Conservation (phyloP, 2,797 vertebrate genomes). For the Naso thynnoides region DNA sequence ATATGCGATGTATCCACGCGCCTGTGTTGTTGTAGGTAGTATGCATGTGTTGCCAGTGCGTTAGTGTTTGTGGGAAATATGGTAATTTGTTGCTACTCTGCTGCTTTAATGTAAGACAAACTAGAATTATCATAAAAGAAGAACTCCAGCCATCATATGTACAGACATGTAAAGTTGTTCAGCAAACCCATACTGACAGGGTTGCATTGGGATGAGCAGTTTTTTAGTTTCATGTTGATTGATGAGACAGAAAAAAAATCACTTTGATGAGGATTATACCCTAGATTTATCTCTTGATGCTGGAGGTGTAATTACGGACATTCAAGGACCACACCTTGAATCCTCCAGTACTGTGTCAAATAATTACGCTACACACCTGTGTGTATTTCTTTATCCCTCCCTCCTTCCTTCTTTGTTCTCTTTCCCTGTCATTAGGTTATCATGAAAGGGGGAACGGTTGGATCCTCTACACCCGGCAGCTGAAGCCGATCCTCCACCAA, state of each 20-base stretch:
- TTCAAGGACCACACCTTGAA: constrained; percentile 40
- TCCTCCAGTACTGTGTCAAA: constrained; percentile 19
- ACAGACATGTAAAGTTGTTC: background rate
- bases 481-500: constrained; percentile 21
- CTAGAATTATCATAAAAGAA: background rate
- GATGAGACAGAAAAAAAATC: constrained; percentile 10
- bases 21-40: too few relatives aligned
- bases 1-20: too few relatives aligned
- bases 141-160: background rate
- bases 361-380: constrained; percentile 28
- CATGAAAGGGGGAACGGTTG: constrained; percentile 1
- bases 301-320: constrained; percentile 18
- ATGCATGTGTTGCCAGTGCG: too few relatives aligned
- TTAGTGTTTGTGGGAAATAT: too few relatives aligned
- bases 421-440: constrained; percentile 21
- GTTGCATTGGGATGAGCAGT: background rate
- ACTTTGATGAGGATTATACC: constrained; percentile 4
- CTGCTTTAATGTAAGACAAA: background rate
- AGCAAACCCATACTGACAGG: background rate
- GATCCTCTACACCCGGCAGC: constrained; percentile 21
- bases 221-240: constrained; percentile 7
- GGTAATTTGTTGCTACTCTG: too few relatives aligned
- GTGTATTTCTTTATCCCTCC: constrained; percentile 11
- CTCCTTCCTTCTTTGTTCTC: constrained; percentile 34
- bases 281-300: background rate